Evolutionary conservation across 2,888 invertebrate species (phyloP).

Genomic region (Penaeus monodon): DNA sequence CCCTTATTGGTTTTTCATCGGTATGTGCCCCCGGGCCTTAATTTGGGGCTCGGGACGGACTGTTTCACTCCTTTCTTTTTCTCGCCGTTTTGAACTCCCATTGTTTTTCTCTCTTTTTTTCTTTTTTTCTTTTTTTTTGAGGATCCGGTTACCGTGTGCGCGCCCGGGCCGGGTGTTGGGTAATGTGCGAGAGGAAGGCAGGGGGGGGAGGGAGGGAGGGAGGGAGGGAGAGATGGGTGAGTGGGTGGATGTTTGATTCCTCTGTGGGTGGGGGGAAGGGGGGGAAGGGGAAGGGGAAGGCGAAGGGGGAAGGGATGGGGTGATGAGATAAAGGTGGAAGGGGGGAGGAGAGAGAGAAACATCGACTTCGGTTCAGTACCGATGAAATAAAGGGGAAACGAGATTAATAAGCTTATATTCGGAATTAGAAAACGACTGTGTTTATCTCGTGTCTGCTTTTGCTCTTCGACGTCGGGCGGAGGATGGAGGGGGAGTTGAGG

Average conservation of each 20-base stretch:
- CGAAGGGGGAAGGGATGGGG: too few species aligned
- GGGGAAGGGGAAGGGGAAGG: too few species aligned
- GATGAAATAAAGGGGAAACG: too few species aligned
- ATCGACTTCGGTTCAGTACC: too few species aligned
- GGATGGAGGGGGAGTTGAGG: not conserved
- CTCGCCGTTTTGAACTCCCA: not conserved
- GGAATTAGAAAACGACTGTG: too few species aligned
- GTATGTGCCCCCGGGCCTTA: conserved; percentile 47
- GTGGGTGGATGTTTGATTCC: too few species aligned
- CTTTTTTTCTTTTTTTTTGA: not conserved
- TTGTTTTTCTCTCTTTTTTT: conserved; percentile 3
- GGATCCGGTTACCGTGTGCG: conserved; percentile 19
- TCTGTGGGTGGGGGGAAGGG: too few species aligned
- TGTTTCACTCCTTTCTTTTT: conserved; percentile 43
- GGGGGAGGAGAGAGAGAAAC: too few species aligned
- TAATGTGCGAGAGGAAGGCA: conserved; percentile 1
- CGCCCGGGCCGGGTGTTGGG: not conserved
- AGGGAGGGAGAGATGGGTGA: not conserved
- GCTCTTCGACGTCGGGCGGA: too few species aligned
- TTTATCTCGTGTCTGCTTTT: too few species aligned
- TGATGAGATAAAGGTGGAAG: rapidly evolving
- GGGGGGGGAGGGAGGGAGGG: not conserved
- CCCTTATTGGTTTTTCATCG: conserved; percentile 53
- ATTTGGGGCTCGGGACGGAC: conserved; percentile 30
- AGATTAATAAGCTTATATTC: too few species aligned